Conservation (phyloP, 2,113 vertebrate species). For the Oceanodroma tethys region DNA sequence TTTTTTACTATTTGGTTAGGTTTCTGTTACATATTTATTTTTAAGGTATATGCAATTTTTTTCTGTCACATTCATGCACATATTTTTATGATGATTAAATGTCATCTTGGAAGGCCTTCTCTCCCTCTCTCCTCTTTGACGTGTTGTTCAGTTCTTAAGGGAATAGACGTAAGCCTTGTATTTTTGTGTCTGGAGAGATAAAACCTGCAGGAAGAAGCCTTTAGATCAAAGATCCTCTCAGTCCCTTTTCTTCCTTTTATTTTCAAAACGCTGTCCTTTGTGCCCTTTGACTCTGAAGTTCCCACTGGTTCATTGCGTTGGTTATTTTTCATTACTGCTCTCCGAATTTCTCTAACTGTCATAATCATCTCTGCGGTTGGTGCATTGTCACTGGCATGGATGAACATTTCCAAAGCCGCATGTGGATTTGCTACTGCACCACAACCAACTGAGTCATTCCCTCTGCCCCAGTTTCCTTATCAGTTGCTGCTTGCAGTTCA, state of each 20-base stretch:
- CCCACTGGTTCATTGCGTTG: neutral
- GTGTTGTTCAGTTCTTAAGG: neutral
- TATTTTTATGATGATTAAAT: slow-evolving; percentile 26
- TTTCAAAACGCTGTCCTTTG: neutral
- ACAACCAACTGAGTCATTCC: slow-evolving; percentile 62
- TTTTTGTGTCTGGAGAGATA: slow-evolving; percentile 19
- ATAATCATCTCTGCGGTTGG: slow-evolving; percentile 7
- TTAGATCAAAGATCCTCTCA: slow-evolving; percentile 23
- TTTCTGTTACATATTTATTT: neutral
- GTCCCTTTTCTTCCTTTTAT: slow-evolving; percentile 13
- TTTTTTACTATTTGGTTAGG: neutral
- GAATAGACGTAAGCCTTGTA: neutral
- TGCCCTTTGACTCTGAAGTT: slow-evolving; percentile 38
- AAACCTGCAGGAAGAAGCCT: slow-evolving; percentile 44
- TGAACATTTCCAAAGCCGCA: slow-evolving; percentile 50
- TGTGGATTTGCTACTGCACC: slow-evolving; percentile 34
- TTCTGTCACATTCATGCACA: neutral
- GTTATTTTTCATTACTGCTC: slow-evolving; percentile 32
- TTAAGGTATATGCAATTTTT: neutral
- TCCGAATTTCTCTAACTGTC: slow-evolving; percentile 12
- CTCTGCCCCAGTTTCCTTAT: slow-evolving; percentile 59
- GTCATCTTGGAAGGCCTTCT: neutral
- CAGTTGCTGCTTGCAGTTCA: slow-evolving; percentile 41
- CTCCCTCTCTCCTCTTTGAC: neutral
- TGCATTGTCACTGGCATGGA: slow-evolving; percentile 30